Percentiles rank a stretch among this genome's conserved stretches.
Evolutionary conservation across 2,113 vertebrate genomes (phyloP).

Genomic region (Myotis lucifugus): DNA sequence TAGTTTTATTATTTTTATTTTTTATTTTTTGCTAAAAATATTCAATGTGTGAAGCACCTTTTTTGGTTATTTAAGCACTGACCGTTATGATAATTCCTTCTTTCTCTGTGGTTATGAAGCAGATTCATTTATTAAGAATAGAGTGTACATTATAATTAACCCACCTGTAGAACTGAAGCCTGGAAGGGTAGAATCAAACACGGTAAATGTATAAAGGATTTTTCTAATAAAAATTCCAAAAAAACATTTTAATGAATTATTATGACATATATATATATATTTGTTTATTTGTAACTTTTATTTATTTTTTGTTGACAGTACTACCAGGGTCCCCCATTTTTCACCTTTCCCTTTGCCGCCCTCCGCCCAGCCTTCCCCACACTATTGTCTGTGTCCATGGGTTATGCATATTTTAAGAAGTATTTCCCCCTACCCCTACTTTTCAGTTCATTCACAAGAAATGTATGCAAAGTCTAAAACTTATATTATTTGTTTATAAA

Average conservation of each 20-base stretch:
- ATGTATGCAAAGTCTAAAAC: neutral
- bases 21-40: neutral
- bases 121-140: neutral
- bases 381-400: too few relatives aligned
- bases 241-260: neutral
- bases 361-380: too few relatives aligned
- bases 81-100: neutral
- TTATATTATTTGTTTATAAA: slow-evolving; percentile 22
- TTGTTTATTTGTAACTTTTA: too few relatives aligned
- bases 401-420: neutral
- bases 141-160: neutral
- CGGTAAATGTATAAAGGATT: neutral
- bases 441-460: neutral
- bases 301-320: too few relatives aligned
- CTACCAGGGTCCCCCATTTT: too few relatives aligned
- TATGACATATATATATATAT: neutral
- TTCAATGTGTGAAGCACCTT: neutral
- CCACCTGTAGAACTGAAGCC: neutral
- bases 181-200: neutral
- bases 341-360: too few relatives aligned
- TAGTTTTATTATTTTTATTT: neutral
- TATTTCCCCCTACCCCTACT: neutral
- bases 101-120: neutral
- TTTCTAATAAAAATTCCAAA: neutral
- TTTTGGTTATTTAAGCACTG: neutral